Percentiles rank a stretch among this genome's conserved stretches.
Conservation (phyloP, 2,113 vertebrate genomes). For the Brachyistius frenatus region DNA sequence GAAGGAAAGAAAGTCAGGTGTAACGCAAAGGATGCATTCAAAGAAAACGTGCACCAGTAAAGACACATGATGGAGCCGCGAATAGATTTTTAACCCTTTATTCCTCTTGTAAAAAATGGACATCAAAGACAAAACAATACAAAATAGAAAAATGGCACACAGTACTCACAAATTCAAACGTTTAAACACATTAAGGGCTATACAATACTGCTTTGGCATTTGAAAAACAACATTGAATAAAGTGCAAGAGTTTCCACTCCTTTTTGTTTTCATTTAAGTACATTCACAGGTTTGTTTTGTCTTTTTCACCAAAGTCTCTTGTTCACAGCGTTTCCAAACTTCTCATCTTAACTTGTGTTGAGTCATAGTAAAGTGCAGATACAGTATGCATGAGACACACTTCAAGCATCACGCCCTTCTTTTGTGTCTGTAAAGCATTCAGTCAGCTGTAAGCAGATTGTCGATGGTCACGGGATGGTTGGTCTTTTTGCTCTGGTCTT, state of each 20-base stretch:
- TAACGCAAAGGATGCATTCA: background rate
- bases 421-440: constrained; percentile 73
- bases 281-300: constrained; percentile 86
- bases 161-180: constrained; percentile 63
- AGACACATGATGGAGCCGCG: constrained; percentile 38
- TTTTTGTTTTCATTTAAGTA: constrained; percentile 80
- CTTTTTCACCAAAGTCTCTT: constrained; percentile 83
- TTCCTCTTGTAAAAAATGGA: constrained; percentile 80
- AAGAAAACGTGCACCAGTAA: background rate
- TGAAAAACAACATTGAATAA: constrained; percentile 87
- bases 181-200: constrained; percentile 78
- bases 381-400: constrained; percentile 74
- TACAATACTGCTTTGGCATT: constrained; percentile 97
- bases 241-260: constrained; percentile 88
- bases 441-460: constrained; percentile 80
- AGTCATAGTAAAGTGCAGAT: constrained; percentile 92
- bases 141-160: constrained; percentile 81
- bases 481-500: constrained; percentile 55
- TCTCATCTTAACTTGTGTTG: constrained; percentile 73
- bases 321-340: constrained; percentile 80
- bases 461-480: constrained; percentile 63
- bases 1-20: background rate
- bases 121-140: constrained; percentile 78
- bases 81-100: constrained; percentile 68
- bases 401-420: constrained; percentile 39